Evolutionary conservation across 2,797 vertebrate species (phyloP).

Genomic region (Urophycis tenuis): DNA sequence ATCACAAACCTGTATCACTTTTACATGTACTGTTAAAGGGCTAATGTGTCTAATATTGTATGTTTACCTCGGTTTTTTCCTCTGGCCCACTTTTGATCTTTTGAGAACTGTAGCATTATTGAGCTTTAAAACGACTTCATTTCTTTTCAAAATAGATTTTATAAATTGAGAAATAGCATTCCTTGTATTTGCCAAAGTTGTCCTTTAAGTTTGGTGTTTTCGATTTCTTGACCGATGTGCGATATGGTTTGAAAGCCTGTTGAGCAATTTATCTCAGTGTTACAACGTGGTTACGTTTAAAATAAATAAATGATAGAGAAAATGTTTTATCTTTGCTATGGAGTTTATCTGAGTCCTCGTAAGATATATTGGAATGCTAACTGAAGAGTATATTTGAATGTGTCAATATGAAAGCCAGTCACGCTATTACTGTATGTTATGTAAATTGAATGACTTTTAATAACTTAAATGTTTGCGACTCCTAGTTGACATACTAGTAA

Average conservation of each 20-base stretch:
- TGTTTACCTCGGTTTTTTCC: slow-evolving; percentile 63
- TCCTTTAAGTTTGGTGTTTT: slow-evolving; percentile 53
- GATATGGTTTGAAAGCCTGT: slow-evolving; percentile 62
- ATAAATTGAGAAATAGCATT: slow-evolving; percentile 44
- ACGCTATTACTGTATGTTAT: slow-evolving; percentile 82
- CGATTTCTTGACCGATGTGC: slow-evolving; percentile 40
- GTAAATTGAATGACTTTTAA: slow-evolving; percentile 98
- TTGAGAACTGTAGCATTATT: slow-evolving; percentile 66
- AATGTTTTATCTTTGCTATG: slow-evolving; percentile 70
- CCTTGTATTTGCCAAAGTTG: slow-evolving; percentile 74
- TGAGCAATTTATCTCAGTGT: slow-evolving; percentile 70
- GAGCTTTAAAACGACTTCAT: slow-evolving; percentile 62
- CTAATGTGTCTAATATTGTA: slow-evolving; percentile 69
- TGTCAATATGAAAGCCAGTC: slow-evolving; percentile 87
- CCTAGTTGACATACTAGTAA: slow-evolving; percentile 85
- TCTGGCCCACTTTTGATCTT: slow-evolving; percentile 18
- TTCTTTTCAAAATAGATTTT: slow-evolving; percentile 49
- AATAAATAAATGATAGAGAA: slow-evolving; percentile 56
- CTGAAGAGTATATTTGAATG: slow-evolving; percentile 84
- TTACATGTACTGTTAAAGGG: slow-evolving; percentile 67
- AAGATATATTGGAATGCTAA: slow-evolving; percentile 76
- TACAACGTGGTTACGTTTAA: slow-evolving; percentile 63
- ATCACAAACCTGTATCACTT: slow-evolving; percentile 36
- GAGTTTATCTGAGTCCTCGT: slow-evolving; percentile 61
- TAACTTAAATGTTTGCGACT: slow-evolving; percentile 95